Percentiles rank a stretch among this genome's conserved stretches.
These are phyloP conservation scores for Antrozous pallidus DNA, from an alignment of 2,797 vertebrate genomes.

Conservation along the genomic window DNA sequence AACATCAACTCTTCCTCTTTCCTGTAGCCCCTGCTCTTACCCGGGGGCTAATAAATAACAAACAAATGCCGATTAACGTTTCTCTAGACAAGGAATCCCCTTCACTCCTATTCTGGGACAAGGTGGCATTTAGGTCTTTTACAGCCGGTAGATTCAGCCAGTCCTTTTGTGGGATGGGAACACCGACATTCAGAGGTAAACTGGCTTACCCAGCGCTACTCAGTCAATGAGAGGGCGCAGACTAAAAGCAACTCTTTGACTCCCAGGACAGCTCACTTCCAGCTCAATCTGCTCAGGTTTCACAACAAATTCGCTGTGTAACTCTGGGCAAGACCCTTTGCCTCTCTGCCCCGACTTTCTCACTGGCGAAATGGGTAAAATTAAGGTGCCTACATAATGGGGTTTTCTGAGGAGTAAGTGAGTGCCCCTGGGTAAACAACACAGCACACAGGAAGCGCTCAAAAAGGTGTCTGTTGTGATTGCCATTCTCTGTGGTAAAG, in stretches of 20 bases:
- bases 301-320: neutral
- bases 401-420: neutral
- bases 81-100: neutral
- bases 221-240: neutral
- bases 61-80: neutral
- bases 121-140: neutral
- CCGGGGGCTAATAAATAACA: neutral
- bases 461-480: neutral
- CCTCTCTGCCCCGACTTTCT: neutral
- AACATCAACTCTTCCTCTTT: neutral
- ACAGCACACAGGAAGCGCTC: neutral
- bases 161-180: neutral
- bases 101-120: neutral
- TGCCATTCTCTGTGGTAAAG: neutral
- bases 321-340: neutral
- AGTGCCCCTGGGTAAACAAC: neutral
- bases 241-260: neutral
- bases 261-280: neutral
- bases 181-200: neutral
- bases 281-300: neutral
- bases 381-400: neutral
- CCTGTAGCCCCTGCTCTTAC: neutral
- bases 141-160: neutral
- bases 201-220: neutral
- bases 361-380: neutral